Evolutionary conservation across 2,888 invertebrate genomes (phyloP).

Genomic region (Heterodera filipjevi): DNA sequence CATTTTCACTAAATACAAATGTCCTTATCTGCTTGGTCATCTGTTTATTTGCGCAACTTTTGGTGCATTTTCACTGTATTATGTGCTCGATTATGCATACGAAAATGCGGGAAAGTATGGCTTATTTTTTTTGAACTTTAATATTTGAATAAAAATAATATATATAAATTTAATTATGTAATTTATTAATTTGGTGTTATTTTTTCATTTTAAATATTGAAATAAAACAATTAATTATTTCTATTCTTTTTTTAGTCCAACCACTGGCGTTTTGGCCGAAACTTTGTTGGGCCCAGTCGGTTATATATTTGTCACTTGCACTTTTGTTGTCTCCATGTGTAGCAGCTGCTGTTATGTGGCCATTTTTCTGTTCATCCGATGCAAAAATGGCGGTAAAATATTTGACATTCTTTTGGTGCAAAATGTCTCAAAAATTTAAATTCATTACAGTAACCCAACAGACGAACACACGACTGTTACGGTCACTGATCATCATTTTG

Average conservation of each 20-base stretch:
- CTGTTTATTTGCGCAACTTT: constrained; percentile 5
- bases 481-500: constrained; percentile 18
- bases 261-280: constrained; percentile 4
- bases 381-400: constrained; percentile 14
- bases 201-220: neutral
- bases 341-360: constrained; percentile 4
- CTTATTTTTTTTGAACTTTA: neutral
- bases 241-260: neutral
- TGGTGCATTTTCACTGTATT: constrained; percentile 6
- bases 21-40: constrained; percentile 1
- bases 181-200: too few relatives aligned
- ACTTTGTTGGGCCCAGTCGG: neutral
- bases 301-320: neutral
- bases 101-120: constrained; percentile 18
- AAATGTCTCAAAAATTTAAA: neutral
- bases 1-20: neutral
- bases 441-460: neutral
- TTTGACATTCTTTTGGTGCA: neutral
- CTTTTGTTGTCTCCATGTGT: neutral
- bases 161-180: too few relatives aligned
- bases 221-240: too few relatives aligned
- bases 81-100: neutral
- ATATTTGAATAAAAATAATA: too few relatives aligned
- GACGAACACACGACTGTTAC: constrained; percentile 10
- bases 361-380: constrained; percentile 1